phyloP scores from a whole-genome alignment of 2,113 vertebrate species.

The Lamprotornis superbus region DNA sequence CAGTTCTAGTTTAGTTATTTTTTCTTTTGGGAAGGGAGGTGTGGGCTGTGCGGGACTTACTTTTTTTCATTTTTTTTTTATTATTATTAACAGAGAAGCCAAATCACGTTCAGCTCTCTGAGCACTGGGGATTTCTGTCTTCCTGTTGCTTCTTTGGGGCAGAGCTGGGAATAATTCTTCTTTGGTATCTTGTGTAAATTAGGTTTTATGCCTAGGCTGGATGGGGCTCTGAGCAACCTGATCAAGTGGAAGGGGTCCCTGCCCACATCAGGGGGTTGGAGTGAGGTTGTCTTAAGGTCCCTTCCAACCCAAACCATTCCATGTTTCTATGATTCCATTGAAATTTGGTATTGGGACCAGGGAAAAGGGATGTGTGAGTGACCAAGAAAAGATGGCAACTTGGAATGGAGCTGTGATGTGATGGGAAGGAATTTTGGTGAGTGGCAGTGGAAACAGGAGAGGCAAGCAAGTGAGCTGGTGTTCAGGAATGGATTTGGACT shows the following conservation, averaged over 20 bases:
- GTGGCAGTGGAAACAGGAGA: neutral
- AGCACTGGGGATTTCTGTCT: neutral
- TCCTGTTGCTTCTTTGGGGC: neutral
- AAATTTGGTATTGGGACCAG: neutral
- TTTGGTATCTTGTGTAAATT: neutral
- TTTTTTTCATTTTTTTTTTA: neutral
- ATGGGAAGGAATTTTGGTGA: neutral
- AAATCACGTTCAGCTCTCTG: neutral
- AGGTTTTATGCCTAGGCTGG: neutral
- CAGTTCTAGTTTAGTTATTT: neutral
- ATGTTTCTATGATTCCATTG: neutral
- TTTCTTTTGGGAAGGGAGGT: neutral
- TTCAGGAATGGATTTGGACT: neutral
- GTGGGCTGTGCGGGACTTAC: neutral
- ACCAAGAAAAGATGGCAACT: neutral
- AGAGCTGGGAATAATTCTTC: neutral
- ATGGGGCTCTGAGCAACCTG: neutral
- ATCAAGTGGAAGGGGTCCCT: neutral
- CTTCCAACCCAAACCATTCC: neutral
- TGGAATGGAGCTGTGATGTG: neutral
- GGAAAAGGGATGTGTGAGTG: neutral
- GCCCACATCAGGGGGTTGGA: accelerated
- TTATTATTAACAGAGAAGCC: neutral
- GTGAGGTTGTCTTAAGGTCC: neutral
- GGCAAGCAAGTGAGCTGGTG: neutral